A percentile compares a stretch with the other conserved stretches of the same genome.
Conservation (phyloP, 2,113 vertebrate genomes). For the Polypterus senegalus region DNA sequence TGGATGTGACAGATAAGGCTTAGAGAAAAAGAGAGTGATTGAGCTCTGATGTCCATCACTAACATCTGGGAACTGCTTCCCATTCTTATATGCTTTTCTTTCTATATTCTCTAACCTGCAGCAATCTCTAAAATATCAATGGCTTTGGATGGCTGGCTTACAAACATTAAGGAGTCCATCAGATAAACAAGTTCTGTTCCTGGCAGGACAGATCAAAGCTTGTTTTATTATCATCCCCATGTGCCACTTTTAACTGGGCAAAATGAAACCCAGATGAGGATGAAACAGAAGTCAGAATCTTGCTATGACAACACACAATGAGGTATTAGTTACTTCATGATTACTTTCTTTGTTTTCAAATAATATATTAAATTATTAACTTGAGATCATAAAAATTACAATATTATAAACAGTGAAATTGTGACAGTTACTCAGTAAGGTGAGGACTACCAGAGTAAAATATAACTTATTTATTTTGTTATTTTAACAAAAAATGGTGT, state of each 20-base stretch:
- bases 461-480: no score
- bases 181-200: constrained; percentile 54
- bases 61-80: constrained; percentile 49
- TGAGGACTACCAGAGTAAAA: no score
- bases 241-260: constrained; percentile 44
- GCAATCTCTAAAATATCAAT: constrained; percentile 46
- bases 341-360: no score
- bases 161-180: constrained; percentile 35
- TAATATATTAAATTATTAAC: no score
- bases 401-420: no score
- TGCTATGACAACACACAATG: no score
- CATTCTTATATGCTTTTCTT: constrained; percentile 31
- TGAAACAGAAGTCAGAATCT: constrained; percentile 13
- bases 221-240: constrained; percentile 35
- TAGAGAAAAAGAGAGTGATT: constrained; percentile 30
- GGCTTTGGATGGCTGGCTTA: constrained; percentile 34
- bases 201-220: constrained; percentile 50
- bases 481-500: no score
- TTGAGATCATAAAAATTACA: no score
- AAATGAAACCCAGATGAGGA: constrained; percentile 53
- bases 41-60: constrained; percentile 31
- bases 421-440: no score
- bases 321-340: no score
- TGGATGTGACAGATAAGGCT: constrained; percentile 37
- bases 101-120: constrained; percentile 26